Evolutionary conservation across 2,113 vertebrate species (phyloP), one percentile per base, ranked within the genome.

Genomic region (Corythoichthys intestinalis): DNA sequence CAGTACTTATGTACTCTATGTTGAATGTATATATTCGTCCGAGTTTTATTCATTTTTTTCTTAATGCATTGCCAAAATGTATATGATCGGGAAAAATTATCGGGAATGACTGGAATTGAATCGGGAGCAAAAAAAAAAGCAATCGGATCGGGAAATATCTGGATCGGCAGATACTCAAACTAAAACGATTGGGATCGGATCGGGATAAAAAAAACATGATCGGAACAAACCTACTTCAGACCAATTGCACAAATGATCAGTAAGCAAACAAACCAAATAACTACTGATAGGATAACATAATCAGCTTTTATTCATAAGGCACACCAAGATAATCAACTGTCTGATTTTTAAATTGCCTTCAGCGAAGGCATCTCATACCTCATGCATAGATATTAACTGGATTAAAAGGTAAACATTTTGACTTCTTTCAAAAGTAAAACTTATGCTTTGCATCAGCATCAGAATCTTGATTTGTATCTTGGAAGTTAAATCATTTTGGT

Each of bases 391-490:
- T 14, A 57, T 35, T 37, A 35, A 37, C 34, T 37, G 12, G 11
- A 57, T 13, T 57, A 12, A 28, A 58, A 58, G 35, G 56, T 37
- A 58, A 58, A 58, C 56, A 58, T 58, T 58, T 58, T 4, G 56
- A 58, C 5, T 37, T 57, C 35, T 57, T 57, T 12, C 34, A 57
- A 37, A 58, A 14, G 34, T 37, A 7, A 58, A 37, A 34, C 20
- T 2, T 37, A 2, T 5, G 34, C 56, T 58, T 14, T 6, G 34
- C 56, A 15, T 37, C 34, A 14, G 56, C 11, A 37, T 12, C 56
- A 37, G 34, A 58, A 35, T 58, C 12, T 58, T 37, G 13, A 58
- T 58, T 58, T 58, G 34, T 11, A 56, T 11, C 1, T 37, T 12
- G 35, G 4, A 58, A 58, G 35, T 58, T 15, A 37, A 34, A 38